Percentiles rank a stretch among this genome's conserved stretches.
Conservation (phyloP, 2,888 invertebrate species). For the Seira ritae region DNA sequence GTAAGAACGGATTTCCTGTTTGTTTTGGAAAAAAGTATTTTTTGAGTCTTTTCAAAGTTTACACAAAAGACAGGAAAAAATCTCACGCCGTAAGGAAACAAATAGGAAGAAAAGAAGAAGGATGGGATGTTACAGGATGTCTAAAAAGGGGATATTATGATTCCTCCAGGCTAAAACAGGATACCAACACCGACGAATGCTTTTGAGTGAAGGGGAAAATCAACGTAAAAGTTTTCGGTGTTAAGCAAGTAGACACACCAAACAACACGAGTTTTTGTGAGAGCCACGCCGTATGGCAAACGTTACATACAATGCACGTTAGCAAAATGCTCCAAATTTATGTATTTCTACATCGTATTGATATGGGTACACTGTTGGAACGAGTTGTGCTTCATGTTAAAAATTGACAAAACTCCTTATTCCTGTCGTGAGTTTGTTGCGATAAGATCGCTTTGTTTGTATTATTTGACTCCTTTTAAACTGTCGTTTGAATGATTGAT, state of each 20-base stretch:
- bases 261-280: conserved; percentile 23
- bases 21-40: conserved; percentile 20
- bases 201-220: conserved; percentile 20
- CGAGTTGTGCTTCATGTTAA: neutral
- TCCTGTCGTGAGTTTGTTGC: neutral
- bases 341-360: conserved; percentile 3
- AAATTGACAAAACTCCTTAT: neutral
- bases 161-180: conserved; percentile 31
- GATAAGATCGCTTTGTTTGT: conserved; percentile 17
- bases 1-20: conserved; percentile 24
- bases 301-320: neutral
- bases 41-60: conserved; percentile 25
- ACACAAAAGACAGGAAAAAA: conserved; percentile 16
- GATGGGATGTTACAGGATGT: conserved; percentile 24
- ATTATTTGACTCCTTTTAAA: neutral
- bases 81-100: neutral
- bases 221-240: conserved; percentile 11
- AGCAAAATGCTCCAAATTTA: neutral
- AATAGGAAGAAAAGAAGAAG: conserved; percentile 23
- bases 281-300: conserved; percentile 35
- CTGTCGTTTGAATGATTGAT: neutral
- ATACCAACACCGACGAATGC: conserved; percentile 8
- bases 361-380: neutral
- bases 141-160: conserved; percentile 32
- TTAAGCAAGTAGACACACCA: conserved; percentile 9